Percentiles rank a stretch among this genome's conserved stretches.
phyloP scores from a whole-genome alignment of 2,888 invertebrate genomes.

The Mycalesis mineus region DNA sequence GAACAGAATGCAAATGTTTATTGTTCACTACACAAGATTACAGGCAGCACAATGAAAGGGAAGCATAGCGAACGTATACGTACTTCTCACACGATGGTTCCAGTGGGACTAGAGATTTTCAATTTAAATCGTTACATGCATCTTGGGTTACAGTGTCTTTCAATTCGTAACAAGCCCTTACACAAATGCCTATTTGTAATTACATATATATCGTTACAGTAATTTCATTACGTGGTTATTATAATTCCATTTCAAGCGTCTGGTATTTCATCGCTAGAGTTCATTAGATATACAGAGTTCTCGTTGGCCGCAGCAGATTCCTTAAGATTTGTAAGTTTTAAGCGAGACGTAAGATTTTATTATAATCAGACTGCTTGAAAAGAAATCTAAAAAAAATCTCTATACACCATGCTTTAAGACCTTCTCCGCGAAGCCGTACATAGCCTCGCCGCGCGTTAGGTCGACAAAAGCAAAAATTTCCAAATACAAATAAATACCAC shows the following conservation, averaged over 20 bases:
- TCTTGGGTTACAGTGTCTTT: slow-evolving; percentile 81
- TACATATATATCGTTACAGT: slow-evolving; percentile 75
- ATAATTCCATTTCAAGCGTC: slow-evolving; percentile 72
- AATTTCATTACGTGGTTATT: slow-evolving; percentile 78
- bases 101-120: slow-evolving; percentile 84
- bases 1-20: slow-evolving; percentile 75
- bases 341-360: slow-evolving; percentile 30
- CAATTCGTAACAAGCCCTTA: slow-evolving; percentile 80
- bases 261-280: slow-evolving; percentile 40
- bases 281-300: slow-evolving; percentile 32
- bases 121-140: slow-evolving; percentile 76
- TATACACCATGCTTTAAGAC: slow-evolving; percentile 75
- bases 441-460: slow-evolving; percentile 57
- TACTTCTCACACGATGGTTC: slow-evolving; percentile 74
- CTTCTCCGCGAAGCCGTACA: slow-evolving; percentile 65
- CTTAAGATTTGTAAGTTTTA: slow-evolving; percentile 26
- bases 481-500: slow-evolving; percentile 67
- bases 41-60: slow-evolving; percentile 68
- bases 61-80: slow-evolving; percentile 67
- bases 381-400: slow-evolving; percentile 74
- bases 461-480: slow-evolving; percentile 63
- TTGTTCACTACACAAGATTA: slow-evolving; percentile 71
- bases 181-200: slow-evolving; percentile 79
- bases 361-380: slow-evolving; percentile 66
- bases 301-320: slow-evolving; percentile 14